Percentiles rank a stretch among this genome's conserved stretches.
phyloP scores from a whole-genome alignment of 1,140 invertebrate species.

The Solen grandis region DNA sequence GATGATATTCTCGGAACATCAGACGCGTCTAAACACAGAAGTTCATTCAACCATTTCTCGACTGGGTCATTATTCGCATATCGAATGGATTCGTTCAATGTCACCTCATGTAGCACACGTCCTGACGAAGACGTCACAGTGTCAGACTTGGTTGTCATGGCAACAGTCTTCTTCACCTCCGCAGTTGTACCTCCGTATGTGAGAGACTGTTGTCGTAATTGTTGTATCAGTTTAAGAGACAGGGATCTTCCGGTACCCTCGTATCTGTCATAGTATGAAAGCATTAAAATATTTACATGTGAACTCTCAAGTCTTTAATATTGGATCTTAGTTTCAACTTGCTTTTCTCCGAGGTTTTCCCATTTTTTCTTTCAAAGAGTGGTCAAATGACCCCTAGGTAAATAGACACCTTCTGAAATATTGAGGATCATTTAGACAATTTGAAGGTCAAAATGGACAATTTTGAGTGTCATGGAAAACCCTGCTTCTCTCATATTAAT shows the following conservation, averaged over 20 bases:
- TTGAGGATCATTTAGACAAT: too few species aligned
- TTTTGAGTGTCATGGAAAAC: too few species aligned
- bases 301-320: too few species aligned
- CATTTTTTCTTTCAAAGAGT: too few species aligned
- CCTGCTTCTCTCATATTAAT: too few species aligned
- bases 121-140: conserved; percentile 70
- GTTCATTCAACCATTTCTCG: conserved; percentile 94
- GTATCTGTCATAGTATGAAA: conserved; percentile 84
- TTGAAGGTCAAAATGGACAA: too few species aligned
- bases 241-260: conserved; percentile 98
- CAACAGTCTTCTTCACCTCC: conserved; percentile 67
- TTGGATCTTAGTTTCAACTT: too few species aligned
- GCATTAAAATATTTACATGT: neutral
- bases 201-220: conserved; percentile 87
- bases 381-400: too few species aligned
- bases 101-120: conserved; percentile 80
- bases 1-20: conserved; percentile 83
- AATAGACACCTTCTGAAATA: too few species aligned
- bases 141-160: conserved; percentile 65
- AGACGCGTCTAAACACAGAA: conserved; percentile 93
- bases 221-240: conserved; percentile 96
- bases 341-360: too few species aligned
- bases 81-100: conserved; percentile 96
- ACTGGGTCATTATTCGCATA: conserved; percentile 94
- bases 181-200: conserved; percentile 70